Base-by-base conservation (phyloP, 2,113 vertebrate genomes). In the Pluvialis apricaria region DNA sequence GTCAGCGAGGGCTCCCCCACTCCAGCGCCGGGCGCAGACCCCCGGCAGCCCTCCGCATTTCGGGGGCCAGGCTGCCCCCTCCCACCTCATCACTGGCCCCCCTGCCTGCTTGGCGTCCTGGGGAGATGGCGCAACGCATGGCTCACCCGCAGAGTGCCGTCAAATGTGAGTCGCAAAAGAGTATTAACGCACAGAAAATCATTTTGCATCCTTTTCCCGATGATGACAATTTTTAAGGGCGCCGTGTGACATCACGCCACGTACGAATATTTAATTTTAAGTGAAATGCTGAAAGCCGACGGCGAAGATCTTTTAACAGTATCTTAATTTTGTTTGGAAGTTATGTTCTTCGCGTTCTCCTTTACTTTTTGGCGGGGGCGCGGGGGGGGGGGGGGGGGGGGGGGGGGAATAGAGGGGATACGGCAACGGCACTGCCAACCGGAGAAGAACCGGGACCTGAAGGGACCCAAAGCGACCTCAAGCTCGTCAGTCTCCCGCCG, bases 21-120 rank as follows among this genome's bases (percentile, higher is more conserved):
- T 15, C n/a, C 79, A 20, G 71, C 22, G 8, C 57, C 0, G 1
- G 34, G 6, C 0, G 0, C 15, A 80, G 71, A 45, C 22, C 19
- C 54, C n/a, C 0, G 0, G 5, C 7, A 26, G 2, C 4, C 28
- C 52, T 42, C 28, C 52, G 3, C 4, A 18, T n/a, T 60, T 24
- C 52, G 11, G 32, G 40, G 82, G 17, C 73, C 45, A 32, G 69
- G 73, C 75, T 36, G 36, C 5, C 25, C 6, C 8, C 28, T 75
- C 78, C 66, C 47, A 38, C 45, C 70, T 34, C 24, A 1, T 0
- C 6, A 5, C 42, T 2, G 28, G 26, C 47, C 36, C 81, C 25
- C 3, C 32, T 6, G 49, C 58, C 32, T 7, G 45, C 57, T 8
- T 12, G 1, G 21, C 40, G 34, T 20, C 60, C 71, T 45, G 3